phyloP scores from a whole-genome alignment of 2,113 vertebrate species.

The Mystacornis crossleyi region DNA sequence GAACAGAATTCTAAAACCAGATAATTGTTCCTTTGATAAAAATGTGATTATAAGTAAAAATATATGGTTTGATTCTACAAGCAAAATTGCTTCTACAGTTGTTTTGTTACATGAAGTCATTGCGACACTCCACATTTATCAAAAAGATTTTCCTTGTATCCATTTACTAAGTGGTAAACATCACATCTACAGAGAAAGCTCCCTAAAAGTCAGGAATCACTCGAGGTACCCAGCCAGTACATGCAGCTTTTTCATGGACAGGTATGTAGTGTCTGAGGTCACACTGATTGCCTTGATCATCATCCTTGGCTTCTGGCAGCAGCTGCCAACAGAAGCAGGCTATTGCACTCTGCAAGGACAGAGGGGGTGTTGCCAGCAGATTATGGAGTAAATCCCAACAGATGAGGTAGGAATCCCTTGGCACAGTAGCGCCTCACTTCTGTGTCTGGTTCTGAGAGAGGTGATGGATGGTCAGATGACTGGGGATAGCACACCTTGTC shows the following conservation, averaged over 20 bases:
- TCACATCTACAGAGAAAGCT: background rate
- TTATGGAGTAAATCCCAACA: background rate
- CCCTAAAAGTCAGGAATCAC: background rate
- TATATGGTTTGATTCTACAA: background rate
- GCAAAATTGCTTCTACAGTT: background rate
- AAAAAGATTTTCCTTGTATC: background rate
- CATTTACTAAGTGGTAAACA: rapidly evolving
- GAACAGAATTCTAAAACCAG: background rate
- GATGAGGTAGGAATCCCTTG: background rate
- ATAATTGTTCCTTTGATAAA: background rate
- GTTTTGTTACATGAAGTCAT: background rate
- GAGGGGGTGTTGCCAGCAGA: background rate
- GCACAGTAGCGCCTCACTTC: background rate
- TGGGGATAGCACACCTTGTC: background rate
- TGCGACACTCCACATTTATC: background rate
- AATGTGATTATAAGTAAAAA: background rate
- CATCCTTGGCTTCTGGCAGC: background rate
- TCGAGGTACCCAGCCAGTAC: background rate
- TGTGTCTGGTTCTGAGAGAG: background rate
- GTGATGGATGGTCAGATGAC: rapidly evolving
- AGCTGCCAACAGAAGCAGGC: background rate
- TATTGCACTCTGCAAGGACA: rapidly evolving
- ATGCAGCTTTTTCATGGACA: background rate
- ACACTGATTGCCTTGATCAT: background rate
- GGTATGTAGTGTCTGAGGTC: background rate